Conservation (phyloP, 2,888 invertebrate genomes). For the Ectropis crepuscularia region DNA sequence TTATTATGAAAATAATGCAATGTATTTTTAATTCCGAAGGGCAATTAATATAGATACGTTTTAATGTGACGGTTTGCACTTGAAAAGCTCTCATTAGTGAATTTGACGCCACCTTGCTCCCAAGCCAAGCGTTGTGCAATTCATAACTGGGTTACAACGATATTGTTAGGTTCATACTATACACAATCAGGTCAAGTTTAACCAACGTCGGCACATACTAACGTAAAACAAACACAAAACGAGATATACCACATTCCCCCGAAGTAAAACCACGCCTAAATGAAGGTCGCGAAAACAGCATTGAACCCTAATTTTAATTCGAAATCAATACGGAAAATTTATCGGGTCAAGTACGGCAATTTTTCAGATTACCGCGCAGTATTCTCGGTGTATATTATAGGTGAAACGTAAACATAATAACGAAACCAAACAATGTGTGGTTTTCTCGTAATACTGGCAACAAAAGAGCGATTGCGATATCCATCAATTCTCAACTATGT, state of each 20-base stretch:
- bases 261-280: constrained; percentile 34
- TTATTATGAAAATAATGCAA: no score
- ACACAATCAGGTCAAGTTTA: constrained; percentile 73
- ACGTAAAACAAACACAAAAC: constrained; percentile 11
- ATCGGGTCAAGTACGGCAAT: constrained; percentile 48
- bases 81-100: constrained; percentile 56
- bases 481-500: constrained; percentile 11
- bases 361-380: constrained; percentile 36
- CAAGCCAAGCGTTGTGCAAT: constrained; percentile 68
- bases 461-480: constrained; percentile 6
- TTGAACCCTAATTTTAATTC: constrained; percentile 39
- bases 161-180: constrained; percentile 58
- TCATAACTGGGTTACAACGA: constrained; percentile 67
- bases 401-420: constrained; percentile 18
- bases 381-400: constrained; percentile 4
- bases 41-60: not conserved
- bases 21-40: no score
- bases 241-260: constrained; percentile 31
- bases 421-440: constrained; percentile 14
- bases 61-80: constrained; percentile 35
- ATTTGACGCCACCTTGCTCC: constrained; percentile 55
- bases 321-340: constrained; percentile 25
- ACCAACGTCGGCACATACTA: not conserved
- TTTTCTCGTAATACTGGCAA: constrained; percentile 10
- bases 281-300: constrained; percentile 37